Evolutionary conservation across 2,797 vertebrate species (phyloP).

Genomic region (Babyrousa celebensis): DNA sequence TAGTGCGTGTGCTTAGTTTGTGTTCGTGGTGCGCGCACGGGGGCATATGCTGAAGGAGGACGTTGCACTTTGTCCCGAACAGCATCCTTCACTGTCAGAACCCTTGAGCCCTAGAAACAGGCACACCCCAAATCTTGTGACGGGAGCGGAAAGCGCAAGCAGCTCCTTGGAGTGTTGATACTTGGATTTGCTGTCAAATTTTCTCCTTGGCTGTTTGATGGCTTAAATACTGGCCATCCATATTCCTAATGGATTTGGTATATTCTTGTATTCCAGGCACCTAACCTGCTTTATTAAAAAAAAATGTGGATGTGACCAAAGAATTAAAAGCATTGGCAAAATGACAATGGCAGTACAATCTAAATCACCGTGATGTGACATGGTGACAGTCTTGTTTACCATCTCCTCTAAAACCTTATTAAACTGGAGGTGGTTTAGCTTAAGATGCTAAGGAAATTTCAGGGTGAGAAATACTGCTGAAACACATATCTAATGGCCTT

Average conservation of each 20-base stretch:
- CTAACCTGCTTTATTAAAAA: not conserved
- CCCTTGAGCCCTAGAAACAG: not conserved
- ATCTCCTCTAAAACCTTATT: not conserved
- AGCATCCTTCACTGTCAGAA: conserved; percentile 75
- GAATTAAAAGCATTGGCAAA: not conserved
- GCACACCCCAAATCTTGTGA: not conserved
- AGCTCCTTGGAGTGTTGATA: not conserved
- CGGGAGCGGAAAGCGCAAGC: conserved; percentile 6
- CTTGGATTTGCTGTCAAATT: not conserved
- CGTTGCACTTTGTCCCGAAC: conserved; percentile 56
- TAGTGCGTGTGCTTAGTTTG: not conserved
- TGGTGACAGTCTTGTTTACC: not conserved
- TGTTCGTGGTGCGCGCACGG: not conserved
- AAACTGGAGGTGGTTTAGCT: not conserved
- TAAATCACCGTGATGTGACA: not conserved
- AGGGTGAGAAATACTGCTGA: conserved; percentile 33
- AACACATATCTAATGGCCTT: not conserved
- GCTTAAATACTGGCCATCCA: not conserved
- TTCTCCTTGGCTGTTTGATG: not conserved
- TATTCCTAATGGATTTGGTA: not conserved
- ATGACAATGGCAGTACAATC: conserved; percentile 5
- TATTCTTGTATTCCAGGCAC: not conserved
- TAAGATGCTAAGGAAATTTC: conserved; percentile 42
- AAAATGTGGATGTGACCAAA: not conserved
- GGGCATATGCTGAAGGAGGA: not conserved